A percentile compares a stretch with the other conserved stretches of the same genome.
phyloP scores from a whole-genome alignment of 2,888 invertebrate species.

The Ditula angustiorana region DNA sequence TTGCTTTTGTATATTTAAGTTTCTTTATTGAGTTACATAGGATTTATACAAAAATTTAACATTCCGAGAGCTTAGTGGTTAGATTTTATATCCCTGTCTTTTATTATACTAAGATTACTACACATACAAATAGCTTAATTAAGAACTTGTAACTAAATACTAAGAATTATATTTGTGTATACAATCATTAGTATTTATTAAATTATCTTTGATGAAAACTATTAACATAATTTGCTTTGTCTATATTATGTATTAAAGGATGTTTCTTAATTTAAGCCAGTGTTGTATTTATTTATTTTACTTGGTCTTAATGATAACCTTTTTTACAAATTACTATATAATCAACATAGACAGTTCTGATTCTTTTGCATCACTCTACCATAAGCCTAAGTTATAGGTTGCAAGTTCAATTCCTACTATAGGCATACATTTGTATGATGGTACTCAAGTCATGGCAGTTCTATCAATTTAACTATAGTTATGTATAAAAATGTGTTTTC shows the following conservation, averaged over 20 bases:
- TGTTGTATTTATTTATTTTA: too few species aligned
- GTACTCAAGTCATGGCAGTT: too few species aligned
- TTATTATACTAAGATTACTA: conserved; percentile 4
- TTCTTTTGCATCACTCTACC: too few species aligned
- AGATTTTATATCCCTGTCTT: conserved; percentile 43
- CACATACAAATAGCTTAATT: background rate
- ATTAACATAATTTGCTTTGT: conserved; percentile 1
- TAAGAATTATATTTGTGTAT: conserved; percentile 25
- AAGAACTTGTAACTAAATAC: conserved; percentile 9
- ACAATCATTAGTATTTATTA: conserved; percentile 11
- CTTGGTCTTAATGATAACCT: too few species aligned
- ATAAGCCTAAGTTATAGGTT: too few species aligned
- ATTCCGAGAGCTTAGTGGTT: conserved; percentile 56
- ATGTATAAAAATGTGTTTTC: too few species aligned
- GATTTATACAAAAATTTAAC: conserved; percentile 44
- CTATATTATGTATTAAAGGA: conserved; percentile 9
- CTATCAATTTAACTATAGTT: too few species aligned
- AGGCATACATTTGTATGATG: too few species aligned
- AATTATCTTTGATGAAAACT: conserved; percentile 2
- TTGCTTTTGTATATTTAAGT: background rate
- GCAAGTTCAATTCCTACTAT: too few species aligned
- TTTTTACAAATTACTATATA: too few species aligned
- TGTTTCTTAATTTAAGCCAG: background rate
- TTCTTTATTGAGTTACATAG: too few species aligned
- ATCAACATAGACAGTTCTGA: too few species aligned